Evolutionary conservation across 1,140 invertebrate species (phyloP).

Genomic region (Heliconius congener): DNA sequence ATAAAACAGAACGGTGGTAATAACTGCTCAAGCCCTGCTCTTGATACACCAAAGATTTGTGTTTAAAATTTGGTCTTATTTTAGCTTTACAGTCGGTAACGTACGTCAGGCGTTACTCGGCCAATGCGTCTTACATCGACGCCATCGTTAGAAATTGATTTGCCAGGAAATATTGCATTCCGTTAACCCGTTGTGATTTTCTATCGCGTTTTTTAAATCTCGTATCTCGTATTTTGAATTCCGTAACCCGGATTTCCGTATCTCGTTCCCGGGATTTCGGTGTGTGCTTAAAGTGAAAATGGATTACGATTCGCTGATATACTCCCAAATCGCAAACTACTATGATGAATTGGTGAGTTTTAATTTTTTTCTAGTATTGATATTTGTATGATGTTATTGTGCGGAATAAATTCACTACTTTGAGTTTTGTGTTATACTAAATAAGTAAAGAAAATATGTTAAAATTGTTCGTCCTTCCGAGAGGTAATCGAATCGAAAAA

Average conservation of each 20-base stretch:
- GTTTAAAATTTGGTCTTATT: conserved; percentile 82
- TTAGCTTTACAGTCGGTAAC: conserved; percentile 79
- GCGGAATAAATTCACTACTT: too few species aligned
- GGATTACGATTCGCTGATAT: conserved; percentile 78
- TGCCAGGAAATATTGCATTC: conserved; percentile 16
- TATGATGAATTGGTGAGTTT: conserved; percentile 74
- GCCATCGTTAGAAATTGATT: conserved; percentile 47
- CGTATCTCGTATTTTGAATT: conserved; percentile 12
- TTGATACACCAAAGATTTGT: conserved; percentile 72
- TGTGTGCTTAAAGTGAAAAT: conserved; percentile 53
- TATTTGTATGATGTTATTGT: too few species aligned
- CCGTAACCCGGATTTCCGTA: conserved; percentile 18
- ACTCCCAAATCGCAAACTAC: conserved; percentile 75
- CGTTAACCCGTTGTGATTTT: background rate
- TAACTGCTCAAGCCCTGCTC: conserved; percentile 57
- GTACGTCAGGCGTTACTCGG: conserved; percentile 72
- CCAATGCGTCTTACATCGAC: conserved; percentile 80
- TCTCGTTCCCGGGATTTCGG: conserved; percentile 27
- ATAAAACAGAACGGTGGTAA: conserved; percentile 31
- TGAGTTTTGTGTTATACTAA: too few species aligned
- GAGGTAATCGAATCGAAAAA: too few species aligned
- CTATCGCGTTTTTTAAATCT: conserved; percentile 12
- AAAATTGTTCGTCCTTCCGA: too few species aligned
- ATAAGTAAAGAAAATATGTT: too few species aligned
- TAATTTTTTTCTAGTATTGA: background rate